A percentile compares a stretch with the other conserved stretches of the same genome.
Conservation (phyloP, 2,113 vertebrate genomes). For the Bos indicus region DNA sequence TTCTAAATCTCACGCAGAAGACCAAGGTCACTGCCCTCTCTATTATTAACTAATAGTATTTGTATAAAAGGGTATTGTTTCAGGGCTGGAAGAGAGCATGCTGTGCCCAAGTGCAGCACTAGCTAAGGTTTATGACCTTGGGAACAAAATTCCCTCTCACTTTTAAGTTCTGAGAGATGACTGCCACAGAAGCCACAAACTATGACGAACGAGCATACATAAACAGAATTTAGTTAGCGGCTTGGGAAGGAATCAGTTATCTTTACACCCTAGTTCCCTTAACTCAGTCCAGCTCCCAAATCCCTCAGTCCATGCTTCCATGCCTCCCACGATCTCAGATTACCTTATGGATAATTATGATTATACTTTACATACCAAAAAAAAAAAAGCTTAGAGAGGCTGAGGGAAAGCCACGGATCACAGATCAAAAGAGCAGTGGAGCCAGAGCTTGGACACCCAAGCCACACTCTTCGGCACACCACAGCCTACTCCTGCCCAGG, state of each 20-base stretch:
- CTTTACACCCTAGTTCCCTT: background rate
- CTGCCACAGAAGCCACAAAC: slow-evolving; percentile 31
- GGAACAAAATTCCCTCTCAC: slow-evolving; percentile 39
- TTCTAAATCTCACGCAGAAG: background rate
- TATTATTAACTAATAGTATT: background rate
- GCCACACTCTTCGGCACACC: fast-evolving
- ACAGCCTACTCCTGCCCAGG: background rate
- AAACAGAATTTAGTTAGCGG: background rate
- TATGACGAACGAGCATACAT: background rate
- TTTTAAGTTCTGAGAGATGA: slow-evolving; percentile 45
- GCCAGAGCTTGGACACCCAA: background rate
- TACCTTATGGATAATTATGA: background rate
- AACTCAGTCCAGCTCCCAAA: background rate
- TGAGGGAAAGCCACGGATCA: background rate
- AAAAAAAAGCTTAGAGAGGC: background rate
- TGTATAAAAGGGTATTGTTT: background rate
- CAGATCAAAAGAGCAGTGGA: background rate
- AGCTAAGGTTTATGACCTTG: slow-evolving; percentile 17
- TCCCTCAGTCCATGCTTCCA: background rate
- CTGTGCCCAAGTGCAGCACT: background rate
- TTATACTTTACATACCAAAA: background rate
- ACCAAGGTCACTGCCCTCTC: slow-evolving; percentile 9
- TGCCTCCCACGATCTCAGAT: background rate
- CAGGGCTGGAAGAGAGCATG: background rate
- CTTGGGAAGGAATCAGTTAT: slow-evolving; percentile 7